Base-by-base conservation (phyloP, 2,113 vertebrate genomes). In the Perca fluviatilis region DNA sequence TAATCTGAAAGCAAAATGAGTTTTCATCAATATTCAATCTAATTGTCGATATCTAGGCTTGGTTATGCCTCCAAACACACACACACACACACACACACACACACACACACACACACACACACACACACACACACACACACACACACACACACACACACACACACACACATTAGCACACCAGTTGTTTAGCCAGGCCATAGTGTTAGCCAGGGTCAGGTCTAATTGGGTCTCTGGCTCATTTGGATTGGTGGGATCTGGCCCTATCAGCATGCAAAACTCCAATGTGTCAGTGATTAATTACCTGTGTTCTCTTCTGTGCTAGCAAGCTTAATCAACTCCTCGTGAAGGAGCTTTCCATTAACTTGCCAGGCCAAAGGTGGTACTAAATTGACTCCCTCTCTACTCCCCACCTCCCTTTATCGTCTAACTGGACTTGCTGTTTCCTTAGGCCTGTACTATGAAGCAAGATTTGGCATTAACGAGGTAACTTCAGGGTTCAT, bases 251-350 rank as follows among this genome's bases (percentile, higher is more conserved):
- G 61, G 50, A 79, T 87, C 51, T 80, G 76, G 75, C 53, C 88
- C 87, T 91, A 89, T 90, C 83, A 85, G 80, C 83, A 83, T 3
- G 67, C 69, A 27, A 49, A 15, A 80, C 86, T 80, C 64, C 83
- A 60, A 83, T 80, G 91, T 93, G 91, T 94, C 93, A 90, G 86
- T 95, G 93, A 95, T 95, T 94, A 93, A 95, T 94, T 91, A 92
- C 92, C 88, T 91, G 90, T 73, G n/a, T 92, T 77, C 86, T 87
- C 71, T 9, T 30, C 87, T 62, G 80, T 68, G 84, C 85, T 93
- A 93, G 94, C 19, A 64, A 92, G 91, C 90, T 86, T 92, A 92
- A 94, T 95, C 85, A 92, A 86, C 87, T 94, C 85, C 86, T 88
- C 77, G 62, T 88, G 85, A 90, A 73, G 77, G 77, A 87, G 87